Evolutionary conservation across 2,113 vertebrate genomes (phyloP).

Genomic region (Chaetodon auriga): DNA sequence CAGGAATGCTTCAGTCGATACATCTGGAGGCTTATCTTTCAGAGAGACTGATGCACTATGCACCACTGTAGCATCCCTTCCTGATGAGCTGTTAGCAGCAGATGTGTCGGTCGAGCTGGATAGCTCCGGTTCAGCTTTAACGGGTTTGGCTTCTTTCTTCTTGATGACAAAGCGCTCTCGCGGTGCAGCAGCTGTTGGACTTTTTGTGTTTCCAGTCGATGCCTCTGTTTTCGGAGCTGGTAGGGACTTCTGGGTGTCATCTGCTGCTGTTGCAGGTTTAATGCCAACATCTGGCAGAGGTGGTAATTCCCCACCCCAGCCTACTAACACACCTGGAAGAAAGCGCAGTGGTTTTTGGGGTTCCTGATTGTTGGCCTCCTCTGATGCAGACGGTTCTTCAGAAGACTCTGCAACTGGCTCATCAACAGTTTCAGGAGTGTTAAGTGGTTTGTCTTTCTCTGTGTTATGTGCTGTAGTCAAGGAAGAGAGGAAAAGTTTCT

Average conservation of each 20-base stretch:
- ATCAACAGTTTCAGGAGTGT: constrained; percentile 74
- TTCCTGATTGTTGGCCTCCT: constrained; percentile 86
- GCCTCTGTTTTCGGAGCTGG: constrained; percentile 63
- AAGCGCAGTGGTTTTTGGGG: constrained; percentile 92
- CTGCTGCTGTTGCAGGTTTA: constrained; percentile 84
- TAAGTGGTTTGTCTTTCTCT: constrained; percentile 86
- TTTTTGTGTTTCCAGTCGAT: constrained; percentile 79
- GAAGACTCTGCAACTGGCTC: constrained; percentile 73
- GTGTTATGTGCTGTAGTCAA: constrained; percentile 87
- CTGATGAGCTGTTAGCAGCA: constrained; percentile 57
- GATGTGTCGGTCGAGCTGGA: constrained; percentile 64
- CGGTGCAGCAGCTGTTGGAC: constrained; percentile 74
- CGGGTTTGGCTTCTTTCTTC: constrained; percentile 83
- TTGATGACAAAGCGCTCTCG: constrained; percentile 84
- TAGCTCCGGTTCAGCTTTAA: constrained; percentile 66
- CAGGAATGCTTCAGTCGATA: constrained; percentile 94
- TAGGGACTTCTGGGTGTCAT: constrained; percentile 86
- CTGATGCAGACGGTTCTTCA: constrained; percentile 77
- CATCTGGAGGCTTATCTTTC: constrained; percentile 94
- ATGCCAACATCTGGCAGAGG: constrained; percentile 88
- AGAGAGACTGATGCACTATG: constrained; percentile 83
- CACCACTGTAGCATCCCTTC: constrained; percentile 58
- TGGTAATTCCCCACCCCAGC: constrained; percentile 90
- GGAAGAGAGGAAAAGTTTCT: constrained; percentile 91
- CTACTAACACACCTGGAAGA: constrained; percentile 95